Conservation (phyloP, 2,113 vertebrate species). For the Riparia riparia region DNA sequence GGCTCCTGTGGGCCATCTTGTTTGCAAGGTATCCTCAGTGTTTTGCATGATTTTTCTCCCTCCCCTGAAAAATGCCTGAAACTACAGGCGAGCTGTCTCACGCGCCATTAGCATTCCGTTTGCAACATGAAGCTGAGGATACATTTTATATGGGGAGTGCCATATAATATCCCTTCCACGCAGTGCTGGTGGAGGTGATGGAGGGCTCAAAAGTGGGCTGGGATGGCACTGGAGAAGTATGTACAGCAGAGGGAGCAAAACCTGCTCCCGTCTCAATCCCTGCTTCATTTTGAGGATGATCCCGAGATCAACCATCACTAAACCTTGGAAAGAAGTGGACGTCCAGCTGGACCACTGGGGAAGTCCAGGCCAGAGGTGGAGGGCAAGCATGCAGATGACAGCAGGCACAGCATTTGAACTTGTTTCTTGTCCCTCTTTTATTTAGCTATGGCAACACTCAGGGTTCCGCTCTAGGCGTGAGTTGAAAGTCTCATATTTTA, state of each 20-base stretch:
- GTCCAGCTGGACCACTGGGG: neutral
- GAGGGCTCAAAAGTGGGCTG: neutral
- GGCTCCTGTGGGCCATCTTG: neutral
- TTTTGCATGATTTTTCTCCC: neutral
- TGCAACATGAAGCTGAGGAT: neutral
- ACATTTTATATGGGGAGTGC: neutral
- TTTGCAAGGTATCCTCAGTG: neutral
- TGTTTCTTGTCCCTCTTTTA: neutral
- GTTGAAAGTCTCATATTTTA: neutral
- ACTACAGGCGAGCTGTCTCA: neutral
- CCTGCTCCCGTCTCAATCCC: neutral
- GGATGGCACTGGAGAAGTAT: neutral
- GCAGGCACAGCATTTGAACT: neutral
- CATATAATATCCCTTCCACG: too few relatives aligned
- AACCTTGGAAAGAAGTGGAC: neutral
- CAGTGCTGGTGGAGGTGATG: neutral
- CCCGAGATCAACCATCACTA: neutral
- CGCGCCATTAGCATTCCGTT: neutral
- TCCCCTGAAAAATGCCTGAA: neutral
- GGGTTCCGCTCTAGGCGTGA: neutral
- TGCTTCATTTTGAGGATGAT: conserved; percentile 1
- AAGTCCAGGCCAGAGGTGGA: neutral
- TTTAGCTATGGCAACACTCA: neutral
- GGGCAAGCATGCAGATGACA: accelerated
- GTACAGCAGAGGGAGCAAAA: conserved; percentile 71